Conservation (phyloP, 2,888 invertebrate species). For the Cerceris ruficornis region DNA sequence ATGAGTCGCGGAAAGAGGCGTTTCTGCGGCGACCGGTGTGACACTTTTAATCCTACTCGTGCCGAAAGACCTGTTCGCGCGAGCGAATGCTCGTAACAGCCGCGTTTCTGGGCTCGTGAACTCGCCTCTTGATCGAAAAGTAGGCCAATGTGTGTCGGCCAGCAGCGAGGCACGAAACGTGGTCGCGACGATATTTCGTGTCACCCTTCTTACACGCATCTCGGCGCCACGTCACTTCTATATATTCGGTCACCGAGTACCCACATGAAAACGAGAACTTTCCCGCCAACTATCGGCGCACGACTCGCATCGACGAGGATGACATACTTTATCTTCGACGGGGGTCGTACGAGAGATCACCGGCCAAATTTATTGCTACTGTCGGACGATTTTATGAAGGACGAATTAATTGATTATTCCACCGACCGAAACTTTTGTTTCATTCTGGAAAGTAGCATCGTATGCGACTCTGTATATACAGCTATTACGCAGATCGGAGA, state of each 20-base stretch:
- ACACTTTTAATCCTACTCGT: not conserved
- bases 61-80: not conserved
- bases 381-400: constrained; percentile 30
- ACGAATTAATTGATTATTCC: constrained; percentile 39
- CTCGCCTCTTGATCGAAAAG: constrained; percentile 38
- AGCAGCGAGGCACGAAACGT: constrained; percentile 38
- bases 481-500: too few relatives aligned
- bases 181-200: constrained; percentile 52
- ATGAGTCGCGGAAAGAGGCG: not conserved
- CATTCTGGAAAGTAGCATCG: not conserved
- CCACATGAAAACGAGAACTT: constrained; percentile 54
- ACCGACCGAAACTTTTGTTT: not conserved
- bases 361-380: constrained; percentile 42
- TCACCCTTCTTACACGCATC: constrained; percentile 55
- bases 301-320: constrained; percentile 49
- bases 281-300: constrained; percentile 48
- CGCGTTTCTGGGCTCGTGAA: constrained; percentile 16
- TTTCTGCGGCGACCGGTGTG: not conserved
- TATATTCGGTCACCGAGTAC: constrained; percentile 43
- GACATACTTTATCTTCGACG: constrained; percentile 54
- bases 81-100: not conserved
- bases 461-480: too few relatives aligned
- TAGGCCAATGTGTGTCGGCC: constrained; percentile 54
- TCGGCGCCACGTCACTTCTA: constrained; percentile 57
- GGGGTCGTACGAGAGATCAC: constrained; percentile 39